Conservation (phyloP, 2,888 invertebrate genomes). For the Drosophila demipolita region DNA sequence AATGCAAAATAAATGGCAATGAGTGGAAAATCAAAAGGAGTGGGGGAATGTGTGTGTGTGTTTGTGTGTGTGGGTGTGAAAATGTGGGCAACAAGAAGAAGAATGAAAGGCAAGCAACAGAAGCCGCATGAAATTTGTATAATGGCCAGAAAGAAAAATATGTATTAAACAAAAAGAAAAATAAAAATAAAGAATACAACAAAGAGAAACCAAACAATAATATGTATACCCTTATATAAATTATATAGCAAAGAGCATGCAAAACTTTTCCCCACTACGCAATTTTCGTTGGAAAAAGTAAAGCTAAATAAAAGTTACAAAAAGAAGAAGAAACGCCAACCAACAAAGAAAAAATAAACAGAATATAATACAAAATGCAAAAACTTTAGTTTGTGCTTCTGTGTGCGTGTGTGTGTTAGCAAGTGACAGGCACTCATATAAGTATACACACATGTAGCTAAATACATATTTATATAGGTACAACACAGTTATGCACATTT, state of each 20-base stretch:
- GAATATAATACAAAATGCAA: conserved; percentile 56
- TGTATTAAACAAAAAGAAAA: conserved; percentile 3
- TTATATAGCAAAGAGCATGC: conserved; percentile 20
- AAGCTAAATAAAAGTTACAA: not conserved
- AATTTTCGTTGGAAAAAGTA: conserved; percentile 54
- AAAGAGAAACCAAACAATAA: conserved; percentile 5
- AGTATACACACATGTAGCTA: conserved; percentile 32
- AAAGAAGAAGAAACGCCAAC: not conserved
- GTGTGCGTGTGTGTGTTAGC: conserved; percentile 9
- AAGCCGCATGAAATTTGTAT: conserved; percentile 50
- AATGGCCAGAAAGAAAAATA: conserved; percentile 45
- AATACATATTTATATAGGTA: conserved; percentile 44
- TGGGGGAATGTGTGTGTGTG: conserved; percentile 1
- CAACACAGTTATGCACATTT: conserved; percentile 35
- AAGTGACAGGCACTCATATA: conserved; percentile 43
- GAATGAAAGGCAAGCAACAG: conserved; percentile 5
- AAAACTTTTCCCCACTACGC: conserved; percentile 40
- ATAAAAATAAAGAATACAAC: conserved; percentile 9
- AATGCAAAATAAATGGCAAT: conserved; percentile 71
- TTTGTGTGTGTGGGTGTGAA: not conserved
- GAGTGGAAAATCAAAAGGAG: conserved; percentile 13
- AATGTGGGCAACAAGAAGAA: conserved; percentile 14
- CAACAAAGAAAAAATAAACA: conserved; percentile 8
- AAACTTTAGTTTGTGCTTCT: conserved; percentile 39
- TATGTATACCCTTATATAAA: conserved; percentile 21